phyloP scores from a whole-genome alignment of 2,797 vertebrate species.

The Pteropus rufus region DNA sequence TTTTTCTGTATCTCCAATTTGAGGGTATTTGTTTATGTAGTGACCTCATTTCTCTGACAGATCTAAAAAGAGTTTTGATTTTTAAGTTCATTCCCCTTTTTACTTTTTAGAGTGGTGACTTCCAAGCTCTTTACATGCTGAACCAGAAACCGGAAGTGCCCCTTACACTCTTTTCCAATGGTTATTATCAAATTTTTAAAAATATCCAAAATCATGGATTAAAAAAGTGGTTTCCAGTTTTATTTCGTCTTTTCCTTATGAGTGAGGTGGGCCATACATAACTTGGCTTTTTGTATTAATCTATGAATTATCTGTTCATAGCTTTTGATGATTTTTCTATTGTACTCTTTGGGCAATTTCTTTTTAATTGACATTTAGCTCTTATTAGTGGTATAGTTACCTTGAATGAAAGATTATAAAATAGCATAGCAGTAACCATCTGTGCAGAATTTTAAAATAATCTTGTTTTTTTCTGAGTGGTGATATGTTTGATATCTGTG shows the following conservation, averaged over 20 bases:
- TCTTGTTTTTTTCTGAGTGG: not conserved
- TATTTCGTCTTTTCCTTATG: not conserved
- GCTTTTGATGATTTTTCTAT: not conserved
- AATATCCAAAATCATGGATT: not conserved
- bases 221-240: conserved; percentile 30
- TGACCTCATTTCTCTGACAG: not conserved
- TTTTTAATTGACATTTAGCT: not conserved
- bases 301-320: not conserved
- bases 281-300: not conserved
- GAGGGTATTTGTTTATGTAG: not conserved
- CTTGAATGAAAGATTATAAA: not conserved
- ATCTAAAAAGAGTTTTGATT: not conserved
- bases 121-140: not conserved
- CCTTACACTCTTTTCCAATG: not conserved
- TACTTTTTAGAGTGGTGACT: not conserved
- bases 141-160: not conserved
- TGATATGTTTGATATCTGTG: not conserved
- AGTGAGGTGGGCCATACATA: not conserved
- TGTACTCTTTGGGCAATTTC: not conserved
- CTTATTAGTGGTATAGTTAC: conserved; percentile 6
- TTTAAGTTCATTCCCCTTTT: not conserved
- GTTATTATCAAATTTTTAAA: not conserved
- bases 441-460: conserved; percentile 7
- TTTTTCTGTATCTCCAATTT: not conserved
- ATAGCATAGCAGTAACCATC: not conserved